Evolutionary conservation across 2,113 vertebrate genomes (phyloP), one percentile per base, ranked within the genome.

Genomic region (Sterna hirundo): DNA sequence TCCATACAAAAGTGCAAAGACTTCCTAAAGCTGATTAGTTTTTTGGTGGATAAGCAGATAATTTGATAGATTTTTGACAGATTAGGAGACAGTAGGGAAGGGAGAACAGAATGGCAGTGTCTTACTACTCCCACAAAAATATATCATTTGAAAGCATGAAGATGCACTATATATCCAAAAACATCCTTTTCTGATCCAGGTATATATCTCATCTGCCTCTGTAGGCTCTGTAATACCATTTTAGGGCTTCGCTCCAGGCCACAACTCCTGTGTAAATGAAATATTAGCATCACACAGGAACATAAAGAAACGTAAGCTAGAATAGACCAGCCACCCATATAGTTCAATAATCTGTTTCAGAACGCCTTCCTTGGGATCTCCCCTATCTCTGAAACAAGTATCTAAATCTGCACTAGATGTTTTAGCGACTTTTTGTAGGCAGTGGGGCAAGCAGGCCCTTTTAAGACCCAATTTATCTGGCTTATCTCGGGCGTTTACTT

Each of bases 221-320:
- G 40, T 4, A 54, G 23, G 13, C 36, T 75, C 27, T 70, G 27
- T 36, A 62, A 49, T 15, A 14, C 15, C 25, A n/a, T 46, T 49
- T 91, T 32, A 88, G 40, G 86, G 79, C 79, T 96, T 96, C 97
- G 91, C 68, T 92, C 19, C 65, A 89, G 79, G 78, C 88, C 91
- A 94, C 74, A 90, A 27, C 22, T 95, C 77, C 82, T 87, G 38
- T 34, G 75, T 55, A 80, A 77, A 74, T 76, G 64, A 93, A 6
- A 10, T 57, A 69, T 88, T 70, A 88, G 72, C 78, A 95, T 65
- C 82, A 92, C n/a, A 19, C 18, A 91, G 70, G 81, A 96, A 93
- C 52, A 86, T 83, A 79, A 29, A 72, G 80, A 97, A 92, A 93
- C 68, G 95, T 93, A 86, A 90, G 32, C 4, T 76, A 77, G 66